A percentile compares a stretch with the other conserved stretches of the same genome.
Conservation (phyloP, 1,140 invertebrate genomes). For the Popillia japonica region DNA sequence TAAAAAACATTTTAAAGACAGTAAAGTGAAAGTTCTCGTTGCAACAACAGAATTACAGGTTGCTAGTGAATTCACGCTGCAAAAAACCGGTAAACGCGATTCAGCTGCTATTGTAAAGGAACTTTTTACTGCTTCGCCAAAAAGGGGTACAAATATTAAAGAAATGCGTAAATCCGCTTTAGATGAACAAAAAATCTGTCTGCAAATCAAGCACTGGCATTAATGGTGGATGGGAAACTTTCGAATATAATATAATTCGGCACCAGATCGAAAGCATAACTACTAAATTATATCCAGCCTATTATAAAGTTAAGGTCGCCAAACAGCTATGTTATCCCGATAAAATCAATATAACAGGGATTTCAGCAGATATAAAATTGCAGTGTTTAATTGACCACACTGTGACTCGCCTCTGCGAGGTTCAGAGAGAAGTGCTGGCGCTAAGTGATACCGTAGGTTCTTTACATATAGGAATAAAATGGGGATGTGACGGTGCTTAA, state of each 20-base stretch:
- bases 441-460: no score
- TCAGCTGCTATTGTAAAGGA: neutral
- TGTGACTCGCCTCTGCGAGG: no score
- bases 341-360: no score
- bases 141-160: neutral
- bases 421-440: no score
- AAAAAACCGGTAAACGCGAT: no score
- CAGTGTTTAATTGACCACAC: no score
- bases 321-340: no score
- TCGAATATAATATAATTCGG: neutral
- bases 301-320: neutral
- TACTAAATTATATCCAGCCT: neutral
- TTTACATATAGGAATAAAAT: no score
- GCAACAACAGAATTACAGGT: neutral
- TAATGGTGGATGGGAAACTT: neutral
- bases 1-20: no score
- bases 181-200: slow-evolving; percentile 33
- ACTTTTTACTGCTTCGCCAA: slow-evolving; percentile 1
- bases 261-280: slow-evolving; percentile 2
- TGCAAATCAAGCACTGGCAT: neutral
- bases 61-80: neutral
- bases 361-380: no score
- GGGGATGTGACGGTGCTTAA: no score
- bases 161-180: neutral
- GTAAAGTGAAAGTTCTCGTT: no score